Evolutionary conservation across 2,888 invertebrate species (phyloP), one percentile per base, ranked within the genome.

Genomic region (Meghimatium bilineatum): DNA sequence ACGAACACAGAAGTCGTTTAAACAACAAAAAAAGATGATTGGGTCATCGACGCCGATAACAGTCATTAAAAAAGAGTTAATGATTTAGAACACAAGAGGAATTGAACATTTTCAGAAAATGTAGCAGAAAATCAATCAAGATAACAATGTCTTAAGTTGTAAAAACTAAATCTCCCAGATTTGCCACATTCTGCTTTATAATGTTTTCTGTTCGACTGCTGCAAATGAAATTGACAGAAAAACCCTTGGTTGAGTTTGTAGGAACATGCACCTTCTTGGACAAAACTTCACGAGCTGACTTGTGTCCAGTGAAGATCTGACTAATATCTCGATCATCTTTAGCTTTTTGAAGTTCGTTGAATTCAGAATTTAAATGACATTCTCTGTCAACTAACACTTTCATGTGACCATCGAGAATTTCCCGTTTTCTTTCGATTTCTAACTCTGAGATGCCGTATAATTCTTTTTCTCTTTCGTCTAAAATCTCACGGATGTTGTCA

Each of bases 201-300:
- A 85, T 86, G 52, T 89, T 85, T 80, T 91, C 90, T 69, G 90
- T 87, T n/a, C 90, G 87, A 49, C 90, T 88, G 85, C 90, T 91
- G 78, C 90, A 91, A 88, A 90, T 90, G 56, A 91, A 91, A 63
- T 89, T 89, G n/a, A 91, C 90, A 12, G 90, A 88, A 85, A 91
- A 91, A 76, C 90, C 90, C 77, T 89, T 88, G 1, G 89, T 88
- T 8, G 89, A 88, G 56, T 90, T 88, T 2, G 89, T 89, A 12
- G 90, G 90, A 44, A 91, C 89, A 52, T 89, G 77, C 6, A 90
- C 89, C 79, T 89, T 88, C 38, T 88, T 86, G 26, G 85, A 83
- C 52, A 92, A 86, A 23, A 89, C 88, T n/a, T 91, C 90, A 38
- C 88, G 86, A 1, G 91, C 89, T 26, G 85, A 86, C 85, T 90